These are phyloP conservation scores for Laterallus jamaicensis DNA, from an alignment of 2,113 vertebrate species.

Conservation along the genomic window DNA sequence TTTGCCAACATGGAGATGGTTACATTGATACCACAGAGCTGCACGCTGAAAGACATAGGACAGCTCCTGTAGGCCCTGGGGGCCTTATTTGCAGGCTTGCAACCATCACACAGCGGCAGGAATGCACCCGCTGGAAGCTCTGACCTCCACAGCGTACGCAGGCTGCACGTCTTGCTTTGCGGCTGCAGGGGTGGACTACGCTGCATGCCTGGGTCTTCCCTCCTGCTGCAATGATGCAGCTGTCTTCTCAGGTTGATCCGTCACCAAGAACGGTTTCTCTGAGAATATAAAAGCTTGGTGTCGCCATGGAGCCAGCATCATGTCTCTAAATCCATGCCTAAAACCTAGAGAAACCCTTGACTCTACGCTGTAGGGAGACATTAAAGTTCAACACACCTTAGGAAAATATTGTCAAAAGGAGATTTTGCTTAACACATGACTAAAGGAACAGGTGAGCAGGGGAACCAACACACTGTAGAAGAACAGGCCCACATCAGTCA, in stretches of 20 bases:
- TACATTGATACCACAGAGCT: neutral
- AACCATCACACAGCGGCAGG: neutral
- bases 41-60: neutral
- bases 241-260: neutral
- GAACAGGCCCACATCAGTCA: neutral
- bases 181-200: neutral
- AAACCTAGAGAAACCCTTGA: neutral
- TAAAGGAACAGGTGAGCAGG: neutral
- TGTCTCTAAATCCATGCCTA: neutral
- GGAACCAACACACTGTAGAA: neutral
- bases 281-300: neutral
- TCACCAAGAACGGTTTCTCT: neutral
- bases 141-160: rapidly evolving
- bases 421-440: neutral
- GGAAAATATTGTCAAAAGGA: neutral
- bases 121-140: neutral
- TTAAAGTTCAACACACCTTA: neutral
- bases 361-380: neutral
- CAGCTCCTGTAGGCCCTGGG: neutral
- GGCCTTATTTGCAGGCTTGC: neutral
- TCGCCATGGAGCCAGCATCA: slow-evolving; percentile 10
- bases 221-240: neutral
- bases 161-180: rapidly evolving
- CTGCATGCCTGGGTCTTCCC: neutral
- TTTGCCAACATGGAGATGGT: neutral